Evolutionary conservation across 1,140 invertebrate genomes (phyloP).

Genomic region (Cotesia chilonis): DNA sequence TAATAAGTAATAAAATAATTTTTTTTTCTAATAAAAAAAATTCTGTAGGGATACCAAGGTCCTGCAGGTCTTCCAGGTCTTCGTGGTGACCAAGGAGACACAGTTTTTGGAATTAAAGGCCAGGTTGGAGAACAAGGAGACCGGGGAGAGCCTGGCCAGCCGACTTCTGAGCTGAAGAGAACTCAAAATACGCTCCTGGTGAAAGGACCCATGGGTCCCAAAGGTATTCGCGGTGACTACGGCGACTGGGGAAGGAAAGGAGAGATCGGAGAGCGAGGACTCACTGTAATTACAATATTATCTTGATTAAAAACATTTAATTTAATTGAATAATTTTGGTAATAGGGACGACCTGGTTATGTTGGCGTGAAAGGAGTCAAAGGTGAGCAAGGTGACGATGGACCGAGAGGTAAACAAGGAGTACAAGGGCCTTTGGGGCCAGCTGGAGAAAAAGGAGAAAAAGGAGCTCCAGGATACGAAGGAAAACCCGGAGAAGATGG

Average conservation of each 20-base stretch:
- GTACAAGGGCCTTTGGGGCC: constrained; percentile 67
- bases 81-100: constrained; percentile 66
- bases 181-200: constrained; percentile 41
- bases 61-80: constrained; percentile 68
- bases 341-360: constrained; percentile 54
- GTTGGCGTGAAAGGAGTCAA: constrained; percentile 71
- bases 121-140: constrained; percentile 65
- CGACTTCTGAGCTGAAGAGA: constrained; percentile 35
- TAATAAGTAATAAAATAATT: background rate
- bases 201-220: constrained; percentile 65
- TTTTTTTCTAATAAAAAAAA: background rate
- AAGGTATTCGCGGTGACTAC: constrained; percentile 68
- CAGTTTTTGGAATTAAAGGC: constrained; percentile 56
- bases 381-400: constrained; percentile 66
- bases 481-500: constrained; percentile 76
- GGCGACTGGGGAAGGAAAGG: constrained; percentile 71
- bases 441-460: constrained; percentile 78
- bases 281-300: constrained; percentile 59
- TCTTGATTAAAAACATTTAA: constrained; percentile 2
- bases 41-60: constrained; percentile 58
- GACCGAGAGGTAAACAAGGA: constrained; percentile 63
- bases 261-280: constrained; percentile 66
- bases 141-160: constrained; percentile 61
- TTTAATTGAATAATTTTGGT: background rate
- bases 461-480: constrained; percentile 82